phyloP scores from a whole-genome alignment of 2,888 invertebrate genomes.

The Toxonevra muliebris region DNA sequence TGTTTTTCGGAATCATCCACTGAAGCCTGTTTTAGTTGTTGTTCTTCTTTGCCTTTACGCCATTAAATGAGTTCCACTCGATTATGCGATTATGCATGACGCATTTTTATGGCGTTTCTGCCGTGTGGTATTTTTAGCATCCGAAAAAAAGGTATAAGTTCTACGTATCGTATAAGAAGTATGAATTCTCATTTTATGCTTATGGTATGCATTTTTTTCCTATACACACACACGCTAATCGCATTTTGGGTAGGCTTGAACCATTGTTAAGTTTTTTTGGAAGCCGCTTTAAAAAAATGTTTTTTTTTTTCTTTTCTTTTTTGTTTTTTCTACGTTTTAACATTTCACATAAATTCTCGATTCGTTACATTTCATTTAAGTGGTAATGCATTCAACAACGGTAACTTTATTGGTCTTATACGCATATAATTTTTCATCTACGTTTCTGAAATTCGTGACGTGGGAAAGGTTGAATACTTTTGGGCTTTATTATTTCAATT shows the following conservation, averaged over 20 bases:
- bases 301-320: too few relatives aligned
- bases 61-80: constrained; percentile 48
- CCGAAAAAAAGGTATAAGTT: too few relatives aligned
- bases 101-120: constrained; percentile 39
- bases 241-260: background rate
- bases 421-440: too few relatives aligned
- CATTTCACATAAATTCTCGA: constrained; percentile 46
- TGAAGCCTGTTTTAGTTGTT: constrained; percentile 21
- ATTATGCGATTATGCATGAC: constrained; percentile 52
- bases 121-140: too few relatives aligned
- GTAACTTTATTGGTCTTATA: too few relatives aligned
- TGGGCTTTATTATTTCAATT: too few relatives aligned
- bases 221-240: constrained; percentile 19
- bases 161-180: background rate
- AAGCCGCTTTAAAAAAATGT: constrained; percentile 25
- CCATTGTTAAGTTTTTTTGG: constrained; percentile 22
- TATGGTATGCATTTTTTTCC: constrained; percentile 17
- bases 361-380: constrained; percentile 45
- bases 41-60: constrained; percentile 24
- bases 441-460: too few relatives aligned
- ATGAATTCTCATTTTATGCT: constrained; percentile 13
- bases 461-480: too few relatives aligned
- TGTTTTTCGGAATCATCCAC: too few relatives aligned
- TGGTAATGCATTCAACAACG: constrained; percentile 18
- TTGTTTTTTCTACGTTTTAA: background rate